Conservation (phyloP, 2,888 invertebrate species). For the Galerucella pusilla region DNA sequence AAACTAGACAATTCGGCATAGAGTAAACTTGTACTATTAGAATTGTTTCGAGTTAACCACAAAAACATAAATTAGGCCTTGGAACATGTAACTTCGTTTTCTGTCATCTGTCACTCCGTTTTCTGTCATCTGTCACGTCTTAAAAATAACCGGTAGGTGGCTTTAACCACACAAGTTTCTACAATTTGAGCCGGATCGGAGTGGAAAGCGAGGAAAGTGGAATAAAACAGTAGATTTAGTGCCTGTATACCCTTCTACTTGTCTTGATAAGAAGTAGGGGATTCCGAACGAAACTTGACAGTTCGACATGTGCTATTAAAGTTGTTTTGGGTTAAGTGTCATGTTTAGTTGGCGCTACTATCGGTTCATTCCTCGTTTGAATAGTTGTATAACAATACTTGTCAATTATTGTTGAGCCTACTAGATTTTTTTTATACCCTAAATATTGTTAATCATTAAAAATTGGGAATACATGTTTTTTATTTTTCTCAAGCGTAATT, state of each 20-base stretch:
- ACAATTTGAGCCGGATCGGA: too few species aligned
- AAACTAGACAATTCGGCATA: too few species aligned
- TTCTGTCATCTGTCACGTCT: too few species aligned
- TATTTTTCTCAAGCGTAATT: conserved; percentile 57
- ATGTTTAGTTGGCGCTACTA: conserved; percentile 1
- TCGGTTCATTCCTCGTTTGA: conserved; percentile 5
- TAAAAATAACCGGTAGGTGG: too few species aligned
- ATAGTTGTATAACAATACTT: conserved; percentile 21
- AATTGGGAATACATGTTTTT: conserved; percentile 51
- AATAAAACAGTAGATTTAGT: too few species aligned
- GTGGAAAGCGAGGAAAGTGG: too few species aligned
- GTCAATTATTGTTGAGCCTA: conserved; percentile 51
- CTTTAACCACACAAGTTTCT: too few species aligned
- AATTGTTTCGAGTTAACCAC: too few species aligned
- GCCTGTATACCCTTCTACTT: too few species aligned
- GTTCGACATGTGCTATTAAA: not conserved
- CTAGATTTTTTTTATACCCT: conserved; percentile 52
- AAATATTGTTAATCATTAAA: conserved; percentile 56
- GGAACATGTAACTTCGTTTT: not conserved
- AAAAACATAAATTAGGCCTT: not conserved
- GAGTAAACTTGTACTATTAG: too few species aligned
- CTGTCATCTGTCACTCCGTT: not conserved
- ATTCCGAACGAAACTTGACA: too few species aligned
- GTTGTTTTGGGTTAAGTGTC: not conserved
- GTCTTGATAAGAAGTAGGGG: too few species aligned